These are phyloP conservation scores for Riptortus pedestris DNA, from an alignment of 1,140 invertebrate species.

Conservation along the genomic window DNA sequence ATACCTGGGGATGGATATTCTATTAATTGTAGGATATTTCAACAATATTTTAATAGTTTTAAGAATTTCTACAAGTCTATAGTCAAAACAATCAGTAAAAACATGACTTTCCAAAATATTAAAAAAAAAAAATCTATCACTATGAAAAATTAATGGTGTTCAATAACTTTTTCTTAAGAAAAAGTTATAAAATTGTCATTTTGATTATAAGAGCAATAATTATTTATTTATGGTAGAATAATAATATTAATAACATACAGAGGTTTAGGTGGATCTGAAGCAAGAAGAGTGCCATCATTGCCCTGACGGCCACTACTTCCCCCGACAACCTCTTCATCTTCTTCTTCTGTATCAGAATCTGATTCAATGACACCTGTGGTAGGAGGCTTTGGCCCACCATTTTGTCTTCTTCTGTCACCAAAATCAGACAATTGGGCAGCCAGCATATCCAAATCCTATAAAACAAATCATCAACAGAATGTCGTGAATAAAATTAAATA, in stretches of 20 bases:
- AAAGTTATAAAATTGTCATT: too few relatives aligned
- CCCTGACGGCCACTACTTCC: slow-evolving; percentile 48
- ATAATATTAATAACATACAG: slow-evolving; percentile 60
- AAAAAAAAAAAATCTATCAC: too few relatives aligned
- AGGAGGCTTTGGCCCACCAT: slow-evolving; percentile 28
- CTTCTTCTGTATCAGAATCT: slow-evolving; percentile 42
- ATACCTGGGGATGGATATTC: too few relatives aligned
- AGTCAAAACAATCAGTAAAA: too few relatives aligned
- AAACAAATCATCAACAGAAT: slow-evolving; percentile 28
- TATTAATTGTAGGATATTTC: too few relatives aligned
- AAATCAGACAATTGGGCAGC: slow-evolving; percentile 88
- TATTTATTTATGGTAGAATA: too few relatives aligned
- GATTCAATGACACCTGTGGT: slow-evolving; percentile 33
- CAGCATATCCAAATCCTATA: slow-evolving; percentile 81
- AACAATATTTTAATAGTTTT: too few relatives aligned
- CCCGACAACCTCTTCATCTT: slow-evolving; percentile 39
- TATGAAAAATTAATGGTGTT: too few relatives aligned
- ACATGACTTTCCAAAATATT: too few relatives aligned
- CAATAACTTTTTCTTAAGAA: too few relatives aligned
- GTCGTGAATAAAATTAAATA: background rate
- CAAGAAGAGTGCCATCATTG: slow-evolving; percentile 87
- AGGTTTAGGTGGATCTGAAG: slow-evolving; percentile 91
- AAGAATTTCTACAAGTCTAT: too few relatives aligned
- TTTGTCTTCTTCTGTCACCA: slow-evolving; percentile 41
- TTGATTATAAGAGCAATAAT: too few relatives aligned